These are phyloP conservation scores for Corythucha ciliata DNA, from an alignment of 2,888 invertebrate genomes.

Conservation along the genomic window DNA sequence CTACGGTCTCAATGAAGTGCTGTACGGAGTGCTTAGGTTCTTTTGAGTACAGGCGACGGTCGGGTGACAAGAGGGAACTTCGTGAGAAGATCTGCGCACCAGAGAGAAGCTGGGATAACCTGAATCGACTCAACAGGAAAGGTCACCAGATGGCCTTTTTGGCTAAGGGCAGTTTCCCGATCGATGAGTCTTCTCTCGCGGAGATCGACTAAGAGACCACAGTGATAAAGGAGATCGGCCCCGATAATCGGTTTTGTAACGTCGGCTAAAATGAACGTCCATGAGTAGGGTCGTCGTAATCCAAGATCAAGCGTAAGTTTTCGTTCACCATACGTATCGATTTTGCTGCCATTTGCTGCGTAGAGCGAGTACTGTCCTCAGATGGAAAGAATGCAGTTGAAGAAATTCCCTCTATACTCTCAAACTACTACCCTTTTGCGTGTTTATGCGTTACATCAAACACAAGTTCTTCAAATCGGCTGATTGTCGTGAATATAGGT, in stretches of 20 bases:
- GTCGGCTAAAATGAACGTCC: not conserved
- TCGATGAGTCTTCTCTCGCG: not conserved
- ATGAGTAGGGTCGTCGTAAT: not conserved
- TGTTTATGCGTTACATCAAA: too few relatives aligned
- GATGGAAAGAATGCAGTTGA: too few relatives aligned
- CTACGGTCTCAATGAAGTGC: conserved; percentile 12
- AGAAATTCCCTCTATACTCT: too few relatives aligned
- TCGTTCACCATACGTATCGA: not conserved
- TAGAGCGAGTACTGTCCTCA: not conserved
- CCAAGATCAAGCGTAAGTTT: not conserved
- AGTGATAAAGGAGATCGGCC: not conserved
- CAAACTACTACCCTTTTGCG: too few relatives aligned
- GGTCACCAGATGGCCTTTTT: too few relatives aligned
- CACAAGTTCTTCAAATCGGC: too few relatives aligned
- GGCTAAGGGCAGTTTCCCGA: not conserved
- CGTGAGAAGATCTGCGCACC: too few relatives aligned
- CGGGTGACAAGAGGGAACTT: too few relatives aligned
- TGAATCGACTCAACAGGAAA: too few relatives aligned
- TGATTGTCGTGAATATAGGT: too few relatives aligned
- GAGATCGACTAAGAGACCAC: not conserved
- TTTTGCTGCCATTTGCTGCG: not conserved
- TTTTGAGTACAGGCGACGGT: too few relatives aligned
- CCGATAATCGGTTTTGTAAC: not conserved
- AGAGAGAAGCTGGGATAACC: too few relatives aligned
- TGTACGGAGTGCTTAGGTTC: conserved; percentile 3